These are phyloP conservation scores for Dolomedes plantarius DNA, from an alignment of 2,888 invertebrate genomes.

Conservation along the genomic window DNA sequence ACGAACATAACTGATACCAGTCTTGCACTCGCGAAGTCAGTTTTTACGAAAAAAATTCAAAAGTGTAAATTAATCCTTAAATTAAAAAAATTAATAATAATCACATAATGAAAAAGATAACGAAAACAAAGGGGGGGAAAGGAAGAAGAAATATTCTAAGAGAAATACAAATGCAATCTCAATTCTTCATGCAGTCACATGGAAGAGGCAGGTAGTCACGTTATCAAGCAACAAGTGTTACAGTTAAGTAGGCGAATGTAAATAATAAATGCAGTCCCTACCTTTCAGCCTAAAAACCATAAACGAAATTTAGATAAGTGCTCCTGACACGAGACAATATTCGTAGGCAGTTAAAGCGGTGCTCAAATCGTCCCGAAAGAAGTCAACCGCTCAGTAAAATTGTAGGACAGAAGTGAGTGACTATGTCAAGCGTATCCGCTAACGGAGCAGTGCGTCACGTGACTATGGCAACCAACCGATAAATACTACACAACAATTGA, in stretches of 20 bases:
- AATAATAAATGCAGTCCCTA: background rate
- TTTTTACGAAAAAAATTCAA: too few relatives aligned
- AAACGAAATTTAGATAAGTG: background rate
- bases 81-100: too few relatives aligned
- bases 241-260: background rate
- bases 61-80: too few relatives aligned
- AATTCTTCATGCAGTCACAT: too few relatives aligned
- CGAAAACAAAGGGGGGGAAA: too few relatives aligned
- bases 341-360: too few relatives aligned
- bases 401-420: background rate
- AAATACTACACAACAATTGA: conserved; percentile 51
- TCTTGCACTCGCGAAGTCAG: too few relatives aligned
- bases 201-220: too few relatives aligned
- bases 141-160: too few relatives aligned
- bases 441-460: conserved; percentile 16
- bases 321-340: background rate
- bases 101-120: too few relatives aligned
- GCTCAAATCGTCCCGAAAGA: background rate
- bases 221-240: background rate
- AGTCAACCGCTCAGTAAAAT: background rate
- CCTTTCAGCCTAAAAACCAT: background rate
- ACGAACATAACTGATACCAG: too few relatives aligned
- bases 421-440: conserved; percentile 1
- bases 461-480: conserved; percentile 59
- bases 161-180: too few relatives aligned